Percentiles rank a stretch among this genome's conserved stretches.
These are phyloP conservation scores for Teleopsis dalmanni DNA, from an alignment of 1,140 invertebrate genomes.

Conservation along the genomic window DNA sequence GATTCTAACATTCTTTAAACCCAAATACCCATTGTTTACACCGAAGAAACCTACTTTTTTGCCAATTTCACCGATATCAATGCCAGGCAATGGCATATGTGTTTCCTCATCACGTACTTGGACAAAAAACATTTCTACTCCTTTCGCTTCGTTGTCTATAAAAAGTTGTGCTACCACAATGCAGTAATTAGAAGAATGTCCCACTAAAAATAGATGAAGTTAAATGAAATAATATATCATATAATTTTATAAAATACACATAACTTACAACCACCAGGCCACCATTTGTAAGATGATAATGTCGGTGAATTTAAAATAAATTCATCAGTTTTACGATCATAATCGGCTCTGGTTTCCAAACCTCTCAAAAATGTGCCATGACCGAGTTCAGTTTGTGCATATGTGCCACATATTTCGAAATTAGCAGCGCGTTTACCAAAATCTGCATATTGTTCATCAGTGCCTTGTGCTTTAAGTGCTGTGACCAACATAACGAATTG, in stretches of 20 bases:
- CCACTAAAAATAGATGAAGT: conserved; percentile 53
- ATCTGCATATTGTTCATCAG: conserved; percentile 72
- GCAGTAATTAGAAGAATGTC: conserved; percentile 83
- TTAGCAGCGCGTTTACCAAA: conserved; percentile 68
- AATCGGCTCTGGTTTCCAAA: conserved; percentile 85
- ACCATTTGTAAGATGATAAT: conserved; percentile 87
- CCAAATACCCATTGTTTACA: conserved; percentile 86
- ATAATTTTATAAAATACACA: neutral
- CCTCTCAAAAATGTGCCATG: conserved; percentile 89
- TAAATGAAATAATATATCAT: neutral
- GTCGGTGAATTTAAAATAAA: conserved; percentile 85
- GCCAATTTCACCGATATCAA: conserved; percentile 90
- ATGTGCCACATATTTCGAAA: conserved; percentile 79
- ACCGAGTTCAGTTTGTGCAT: conserved; percentile 91
- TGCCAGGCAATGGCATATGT: conserved; percentile 75
- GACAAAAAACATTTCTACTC: conserved; percentile 88
- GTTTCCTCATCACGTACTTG: conserved; percentile 82
- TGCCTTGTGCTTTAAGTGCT: conserved; percentile 75
- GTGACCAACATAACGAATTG: conserved; percentile 91
- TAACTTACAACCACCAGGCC: conserved; percentile 82
- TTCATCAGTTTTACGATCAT: conserved; percentile 75
- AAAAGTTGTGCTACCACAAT: conserved; percentile 82
- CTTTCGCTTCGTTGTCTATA: conserved; percentile 72
- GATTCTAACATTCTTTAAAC: conserved; percentile 77
- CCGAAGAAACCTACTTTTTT: conserved; percentile 84